Conservation (phyloP, 2,888 invertebrate species). For the Piscicola geometra region DNA sequence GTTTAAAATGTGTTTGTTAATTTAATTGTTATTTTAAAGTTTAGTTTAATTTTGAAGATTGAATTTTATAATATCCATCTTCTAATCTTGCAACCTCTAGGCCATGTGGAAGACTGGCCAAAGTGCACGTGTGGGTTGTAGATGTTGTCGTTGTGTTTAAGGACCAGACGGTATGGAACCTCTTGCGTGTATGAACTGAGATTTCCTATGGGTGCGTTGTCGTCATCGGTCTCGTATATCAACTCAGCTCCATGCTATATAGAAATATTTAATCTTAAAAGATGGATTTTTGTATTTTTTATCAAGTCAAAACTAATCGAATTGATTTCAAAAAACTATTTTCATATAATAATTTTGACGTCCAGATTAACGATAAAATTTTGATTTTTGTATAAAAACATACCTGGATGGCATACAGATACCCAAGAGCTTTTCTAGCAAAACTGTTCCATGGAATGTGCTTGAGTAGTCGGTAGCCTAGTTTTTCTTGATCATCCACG, state of each 20-base stretch:
- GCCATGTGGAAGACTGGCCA: conserved; percentile 49
- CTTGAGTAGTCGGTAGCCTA: conserved; percentile 37
- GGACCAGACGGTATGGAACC: conserved; percentile 34
- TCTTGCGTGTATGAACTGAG: conserved; percentile 21
- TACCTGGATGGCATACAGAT: conserved; percentile 45
- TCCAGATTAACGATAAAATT: too few relatives aligned
- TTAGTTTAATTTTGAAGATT: too few relatives aligned
- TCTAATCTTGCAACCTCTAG: conserved; percentile 42
- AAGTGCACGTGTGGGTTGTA: conserved; percentile 45
- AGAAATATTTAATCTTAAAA: not conserved
- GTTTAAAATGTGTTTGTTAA: not conserved
- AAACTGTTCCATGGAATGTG: conserved; percentile 43
- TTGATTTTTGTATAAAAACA: too few relatives aligned
- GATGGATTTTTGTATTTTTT: not conserved
- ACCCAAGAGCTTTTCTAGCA: conserved; percentile 43
- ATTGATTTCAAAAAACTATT: too few relatives aligned
- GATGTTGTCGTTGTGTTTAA: conserved; percentile 36
- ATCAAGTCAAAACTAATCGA: not conserved
- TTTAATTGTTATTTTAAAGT: too few relatives aligned
- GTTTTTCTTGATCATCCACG: conserved; percentile 38
- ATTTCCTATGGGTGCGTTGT: conserved; percentile 38
- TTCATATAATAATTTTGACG: too few relatives aligned
- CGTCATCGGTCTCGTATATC: conserved; percentile 45
- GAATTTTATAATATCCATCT: too few relatives aligned
- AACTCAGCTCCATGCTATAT: conserved; percentile 43